phyloP scores from a whole-genome alignment of 35 echinoderm and acorn worm species.

The Heliocidaris tuberculata region DNA sequence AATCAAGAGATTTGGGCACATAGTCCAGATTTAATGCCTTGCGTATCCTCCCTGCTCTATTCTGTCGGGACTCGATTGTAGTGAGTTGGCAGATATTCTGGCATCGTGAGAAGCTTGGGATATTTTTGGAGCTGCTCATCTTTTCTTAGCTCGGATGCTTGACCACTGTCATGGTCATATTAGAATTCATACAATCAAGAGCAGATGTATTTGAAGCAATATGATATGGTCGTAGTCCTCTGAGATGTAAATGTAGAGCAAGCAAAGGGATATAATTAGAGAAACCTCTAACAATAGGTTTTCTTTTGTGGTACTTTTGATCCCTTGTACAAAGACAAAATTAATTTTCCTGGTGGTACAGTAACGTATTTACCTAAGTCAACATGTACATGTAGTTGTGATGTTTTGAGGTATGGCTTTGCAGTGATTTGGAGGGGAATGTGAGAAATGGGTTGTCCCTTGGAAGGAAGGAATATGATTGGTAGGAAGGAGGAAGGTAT shows the following conservation, averaged over 20 bases:
- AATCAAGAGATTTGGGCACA: not conserved
- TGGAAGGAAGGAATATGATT: not conserved
- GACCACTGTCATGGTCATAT: conserved; percentile 6
- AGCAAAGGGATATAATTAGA: no score
- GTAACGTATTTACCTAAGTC: no score
- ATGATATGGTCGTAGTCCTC: not conserved
- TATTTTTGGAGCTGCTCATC: conserved; percentile 10
- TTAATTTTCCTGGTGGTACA: no score
- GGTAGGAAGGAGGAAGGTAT: not conserved
- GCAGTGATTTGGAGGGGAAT: not conserved
- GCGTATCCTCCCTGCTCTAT: not conserved
- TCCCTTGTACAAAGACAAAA: no score
- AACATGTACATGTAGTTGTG: no score
- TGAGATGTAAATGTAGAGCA: not conserved
- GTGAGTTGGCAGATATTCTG: conserved; percentile 17
- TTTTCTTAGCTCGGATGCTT: not conserved
- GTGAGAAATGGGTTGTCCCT: not conserved
- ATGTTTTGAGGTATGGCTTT: not conserved
- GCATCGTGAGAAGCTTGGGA: not conserved
- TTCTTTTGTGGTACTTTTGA: no score
- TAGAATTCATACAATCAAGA: not conserved
- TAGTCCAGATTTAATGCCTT: not conserved
- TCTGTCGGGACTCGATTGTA: not conserved
- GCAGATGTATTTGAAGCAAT: not conserved
- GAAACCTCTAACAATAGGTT: no score